Base-by-base conservation (phyloP, 2,888 invertebrate species). In the Brachycybe producta region DNA sequence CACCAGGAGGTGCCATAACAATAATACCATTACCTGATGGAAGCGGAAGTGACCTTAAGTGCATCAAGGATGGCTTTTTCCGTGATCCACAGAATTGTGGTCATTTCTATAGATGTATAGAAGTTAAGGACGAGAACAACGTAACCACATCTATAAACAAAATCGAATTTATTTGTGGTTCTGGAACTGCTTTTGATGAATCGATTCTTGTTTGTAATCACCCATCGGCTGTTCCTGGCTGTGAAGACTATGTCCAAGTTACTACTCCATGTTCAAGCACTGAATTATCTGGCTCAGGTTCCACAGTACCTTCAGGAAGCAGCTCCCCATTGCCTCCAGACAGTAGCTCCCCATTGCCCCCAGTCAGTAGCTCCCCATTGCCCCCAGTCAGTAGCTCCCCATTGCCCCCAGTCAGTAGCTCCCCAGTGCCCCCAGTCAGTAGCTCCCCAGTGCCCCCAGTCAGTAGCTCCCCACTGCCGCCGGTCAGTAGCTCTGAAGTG, bases 61-160 rank as follows among this genome's bases (percentile, higher is more conserved):
- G 57, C 49, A 39, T 34, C 2, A 42, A 53, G 17, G 54, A 52
- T 26, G 57, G 57, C 8, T 57, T 54, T 57, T 44, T 65, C 48
- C 38, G 54, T 26, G 30, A 53, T 41, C 51, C 56, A 40, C 52
- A 68, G 58, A 17, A 66, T 61, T 17, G 68, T 66, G 24, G 45
- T 48, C 50, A 51, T 17, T 57, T 57, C 49, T 57, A 55, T 50
- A 52, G 56, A 8, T 57, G 57, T 11, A n/a, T 42, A 15, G 36
- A 35, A 17, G 36, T 35, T 35, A 35, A 15, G 5, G 36, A n/a
- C n/a, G 17, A 36, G 15, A 27, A 42, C 19, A n/a, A 15, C 4
- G 11, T 15, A 17, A 42, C n/a, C 23, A 26, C n/a, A 8, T 21
- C 3, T 13, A 49, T 40, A 21, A 15, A 15, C 2, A 41, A 11